A percentile compares a stretch with the other conserved stretches of the same genome.
These are phyloP conservation scores for Gisinianus flammeolus DNA, from an alignment of 2,888 invertebrate species.

Conservation along the genomic window DNA sequence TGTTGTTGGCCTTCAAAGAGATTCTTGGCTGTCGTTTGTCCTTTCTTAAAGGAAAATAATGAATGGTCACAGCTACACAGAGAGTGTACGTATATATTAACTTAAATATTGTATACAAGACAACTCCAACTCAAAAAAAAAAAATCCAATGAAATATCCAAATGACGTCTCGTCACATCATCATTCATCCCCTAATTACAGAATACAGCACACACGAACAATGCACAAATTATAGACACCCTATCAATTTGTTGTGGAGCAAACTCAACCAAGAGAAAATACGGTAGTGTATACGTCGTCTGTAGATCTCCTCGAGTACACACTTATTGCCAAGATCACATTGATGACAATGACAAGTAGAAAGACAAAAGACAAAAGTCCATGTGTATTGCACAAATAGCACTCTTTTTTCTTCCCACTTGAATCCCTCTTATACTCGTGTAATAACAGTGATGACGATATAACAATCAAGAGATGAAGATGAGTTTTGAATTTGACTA, in stretches of 20 bases:
- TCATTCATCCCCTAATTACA: constrained; percentile 3
- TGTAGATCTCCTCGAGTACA: too few species aligned
- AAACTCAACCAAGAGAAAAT: background rate
- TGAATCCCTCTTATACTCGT: too few species aligned
- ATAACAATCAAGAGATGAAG: too few species aligned
- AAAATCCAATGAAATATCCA: background rate
- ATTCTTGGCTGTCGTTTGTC: background rate
- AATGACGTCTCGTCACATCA: constrained; percentile 6
- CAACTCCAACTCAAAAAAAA: background rate
- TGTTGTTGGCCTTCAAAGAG: background rate
- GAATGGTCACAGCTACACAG: background rate
- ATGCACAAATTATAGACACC: background rate
- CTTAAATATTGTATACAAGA: background rate
- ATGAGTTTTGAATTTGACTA: too few species aligned
- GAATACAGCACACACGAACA: background rate
- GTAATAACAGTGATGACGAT: too few species aligned
- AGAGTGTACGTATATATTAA: background rate
- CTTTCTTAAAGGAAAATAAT: too few species aligned
- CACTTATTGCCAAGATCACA: too few species aligned
- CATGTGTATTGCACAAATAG: too few species aligned
- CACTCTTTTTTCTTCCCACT: too few species aligned
- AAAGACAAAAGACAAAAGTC: too few species aligned
- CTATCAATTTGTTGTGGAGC: background rate
- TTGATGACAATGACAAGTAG: too few species aligned
- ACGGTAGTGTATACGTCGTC: too few species aligned